Evolutionary conservation across 1,140 invertebrate genomes (phyloP).

Genomic region (Rhopalosiphum padi): DNA sequence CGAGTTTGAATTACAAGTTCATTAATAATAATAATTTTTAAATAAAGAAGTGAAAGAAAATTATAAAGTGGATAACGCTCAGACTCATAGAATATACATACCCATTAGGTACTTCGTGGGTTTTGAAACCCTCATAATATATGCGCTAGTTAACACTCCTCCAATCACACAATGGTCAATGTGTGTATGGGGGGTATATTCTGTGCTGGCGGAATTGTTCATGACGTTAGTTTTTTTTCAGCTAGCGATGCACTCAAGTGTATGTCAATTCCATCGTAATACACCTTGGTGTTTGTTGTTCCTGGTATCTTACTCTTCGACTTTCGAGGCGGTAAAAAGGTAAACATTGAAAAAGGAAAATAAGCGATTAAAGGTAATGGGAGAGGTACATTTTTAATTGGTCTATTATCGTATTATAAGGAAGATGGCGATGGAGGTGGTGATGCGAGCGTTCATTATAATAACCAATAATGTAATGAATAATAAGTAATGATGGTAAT

Average conservation of each 20-base stretch:
- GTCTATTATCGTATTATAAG: neutral
- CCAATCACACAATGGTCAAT: neutral
- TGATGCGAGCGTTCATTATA: neutral
- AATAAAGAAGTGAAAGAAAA: neutral
- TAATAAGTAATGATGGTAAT: neutral
- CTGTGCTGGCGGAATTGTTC: neutral
- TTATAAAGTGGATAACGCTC: neutral
- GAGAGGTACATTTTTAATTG: neutral
- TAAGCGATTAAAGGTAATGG: neutral
- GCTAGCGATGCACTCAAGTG: neutral
- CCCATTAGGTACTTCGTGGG: neutral
- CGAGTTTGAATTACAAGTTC: neutral
- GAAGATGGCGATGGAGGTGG: too few relatives aligned
- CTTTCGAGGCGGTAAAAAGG: neutral
- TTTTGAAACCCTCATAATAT: neutral
- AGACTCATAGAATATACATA: neutral
- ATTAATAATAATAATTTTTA: neutral
- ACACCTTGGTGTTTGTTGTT: neutral
- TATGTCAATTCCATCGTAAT: neutral
- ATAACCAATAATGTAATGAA: neutral
- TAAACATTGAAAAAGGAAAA: neutral
- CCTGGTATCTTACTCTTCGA: neutral
- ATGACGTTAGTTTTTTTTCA: neutral
- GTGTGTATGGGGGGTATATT: too few relatives aligned
- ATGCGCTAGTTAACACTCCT: neutral